Evolutionary conservation across 2,113 vertebrate species (phyloP).

Genomic region (Pandion haliaetus): DNA sequence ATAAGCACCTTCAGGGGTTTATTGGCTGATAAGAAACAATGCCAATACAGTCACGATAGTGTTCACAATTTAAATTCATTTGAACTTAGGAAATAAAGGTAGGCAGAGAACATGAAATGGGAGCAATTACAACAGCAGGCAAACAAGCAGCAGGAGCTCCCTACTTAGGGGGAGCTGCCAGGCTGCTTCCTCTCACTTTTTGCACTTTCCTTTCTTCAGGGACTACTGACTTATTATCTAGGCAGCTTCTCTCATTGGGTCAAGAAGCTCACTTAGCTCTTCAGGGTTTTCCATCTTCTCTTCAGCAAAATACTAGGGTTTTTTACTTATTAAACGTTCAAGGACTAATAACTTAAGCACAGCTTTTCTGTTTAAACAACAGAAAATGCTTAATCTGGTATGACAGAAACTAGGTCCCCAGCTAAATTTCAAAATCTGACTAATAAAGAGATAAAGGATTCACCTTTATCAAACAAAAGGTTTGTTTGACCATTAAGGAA

Average conservation of each 20-base stretch:
- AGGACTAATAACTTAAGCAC: not conserved
- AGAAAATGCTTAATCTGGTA: not conserved
- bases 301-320: not conserved
- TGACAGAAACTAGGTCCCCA: not conserved
- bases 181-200: not conserved
- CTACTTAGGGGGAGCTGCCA: not conserved
- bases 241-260: not conserved
- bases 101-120: not conserved
- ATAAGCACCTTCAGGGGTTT: not conserved
- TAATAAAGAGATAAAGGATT: conserved; percentile 22
- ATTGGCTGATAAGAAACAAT: not conserved
- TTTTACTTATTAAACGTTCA: not conserved
- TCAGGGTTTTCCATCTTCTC: not conserved
- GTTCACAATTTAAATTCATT: not conserved
- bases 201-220: not conserved
- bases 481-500: conserved; percentile 6
- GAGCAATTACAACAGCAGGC: not conserved
- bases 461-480: not conserved
- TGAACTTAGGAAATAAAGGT: not conserved
- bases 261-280: not conserved
- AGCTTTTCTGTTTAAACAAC: not conserved
- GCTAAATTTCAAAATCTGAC: not conserved
- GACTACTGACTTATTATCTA: not conserved
- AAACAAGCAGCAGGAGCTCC: not conserved
- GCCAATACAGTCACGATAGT: not conserved